These are phyloP conservation scores for Poeciliopsis occidentalis DNA, from an alignment of 2,113 vertebrate species.

Conservation along the genomic window DNA sequence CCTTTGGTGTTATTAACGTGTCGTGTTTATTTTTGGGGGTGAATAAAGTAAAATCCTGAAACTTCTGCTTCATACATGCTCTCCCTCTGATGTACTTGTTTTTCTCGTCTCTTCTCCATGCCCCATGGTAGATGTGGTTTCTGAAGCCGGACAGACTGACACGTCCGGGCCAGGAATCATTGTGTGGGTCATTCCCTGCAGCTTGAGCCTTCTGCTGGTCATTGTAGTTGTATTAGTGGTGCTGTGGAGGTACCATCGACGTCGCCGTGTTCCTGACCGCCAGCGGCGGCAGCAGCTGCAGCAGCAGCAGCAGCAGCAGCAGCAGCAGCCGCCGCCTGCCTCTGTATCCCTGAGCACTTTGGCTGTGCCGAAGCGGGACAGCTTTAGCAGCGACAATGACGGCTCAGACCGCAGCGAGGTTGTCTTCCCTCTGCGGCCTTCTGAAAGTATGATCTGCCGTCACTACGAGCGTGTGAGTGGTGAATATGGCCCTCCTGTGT, in stretches of 20 bases:
- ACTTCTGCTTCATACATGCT: conserved; percentile 1
- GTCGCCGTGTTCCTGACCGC: conserved; percentile 85
- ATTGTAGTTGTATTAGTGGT: conserved; percentile 85
- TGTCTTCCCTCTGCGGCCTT: conserved; percentile 91
- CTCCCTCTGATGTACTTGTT: conserved; percentile 3
- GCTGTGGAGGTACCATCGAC: conserved; percentile 85
- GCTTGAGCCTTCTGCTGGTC: conserved; percentile 89
- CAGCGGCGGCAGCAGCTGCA: conserved; percentile 84
- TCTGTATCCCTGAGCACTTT: conserved; percentile 92
- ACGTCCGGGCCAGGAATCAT: conserved; percentile 89
- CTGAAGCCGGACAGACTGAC: conserved; percentile 78
- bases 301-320: conserved; percentile 75
- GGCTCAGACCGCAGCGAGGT: conserved; percentile 96
- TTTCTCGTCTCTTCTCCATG: conserved; percentile 9
- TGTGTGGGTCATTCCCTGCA: conserved; percentile 88
- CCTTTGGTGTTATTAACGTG: background rate
- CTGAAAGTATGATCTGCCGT: conserved; percentile 93
- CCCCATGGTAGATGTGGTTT: conserved; percentile 45
- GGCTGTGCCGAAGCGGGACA: conserved; percentile 89
- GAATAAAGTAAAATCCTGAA: background rate
- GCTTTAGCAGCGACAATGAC: conserved; percentile 86
- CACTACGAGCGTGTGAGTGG: conserved; percentile 96
- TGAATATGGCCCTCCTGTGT: conserved; percentile 96
- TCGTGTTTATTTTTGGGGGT: background rate
- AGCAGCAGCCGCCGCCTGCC: conserved; percentile 84